Evolutionary conservation across 2,113 vertebrate species (phyloP).

Genomic region (Eulemur rufifrons): DNA sequence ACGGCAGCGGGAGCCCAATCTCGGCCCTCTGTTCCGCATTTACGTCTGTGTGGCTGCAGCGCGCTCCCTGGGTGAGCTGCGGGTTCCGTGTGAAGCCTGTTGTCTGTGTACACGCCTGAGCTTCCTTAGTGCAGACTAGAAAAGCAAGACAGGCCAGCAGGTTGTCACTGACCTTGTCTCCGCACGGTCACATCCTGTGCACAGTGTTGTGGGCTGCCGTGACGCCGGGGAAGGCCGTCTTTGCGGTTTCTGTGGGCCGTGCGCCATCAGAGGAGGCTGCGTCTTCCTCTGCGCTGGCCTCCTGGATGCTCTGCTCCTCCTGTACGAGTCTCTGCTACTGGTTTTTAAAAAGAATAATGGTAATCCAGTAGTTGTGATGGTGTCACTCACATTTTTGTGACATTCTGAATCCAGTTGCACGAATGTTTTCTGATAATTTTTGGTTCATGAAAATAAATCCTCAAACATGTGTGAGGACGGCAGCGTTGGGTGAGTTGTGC

Average conservation of each 20-base stretch:
- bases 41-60: accelerated
- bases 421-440: background rate
- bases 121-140: background rate
- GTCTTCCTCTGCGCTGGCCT: background rate
- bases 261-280: accelerated
- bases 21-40: background rate
- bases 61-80: background rate
- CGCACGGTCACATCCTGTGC: background rate
- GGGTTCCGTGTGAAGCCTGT: background rate
- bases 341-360: too few relatives aligned
- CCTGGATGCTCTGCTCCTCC: background rate
- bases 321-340: background rate
- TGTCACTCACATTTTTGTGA: too few relatives aligned
- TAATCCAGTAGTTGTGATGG: background rate
- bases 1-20: accelerated
- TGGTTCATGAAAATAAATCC: too few relatives aligned
- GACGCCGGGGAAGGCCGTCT: accelerated
- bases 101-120: accelerated
- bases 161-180: background rate
- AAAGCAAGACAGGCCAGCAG: background rate
- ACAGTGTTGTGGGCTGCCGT: accelerated
- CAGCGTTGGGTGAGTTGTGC: background rate
- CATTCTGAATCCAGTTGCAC: background rate
- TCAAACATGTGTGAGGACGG: accelerated
- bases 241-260: background rate